Evolutionary conservation across 2,797 vertebrate genomes (phyloP).

Genomic region (Tokudaia tokunoshimensis): DNA sequence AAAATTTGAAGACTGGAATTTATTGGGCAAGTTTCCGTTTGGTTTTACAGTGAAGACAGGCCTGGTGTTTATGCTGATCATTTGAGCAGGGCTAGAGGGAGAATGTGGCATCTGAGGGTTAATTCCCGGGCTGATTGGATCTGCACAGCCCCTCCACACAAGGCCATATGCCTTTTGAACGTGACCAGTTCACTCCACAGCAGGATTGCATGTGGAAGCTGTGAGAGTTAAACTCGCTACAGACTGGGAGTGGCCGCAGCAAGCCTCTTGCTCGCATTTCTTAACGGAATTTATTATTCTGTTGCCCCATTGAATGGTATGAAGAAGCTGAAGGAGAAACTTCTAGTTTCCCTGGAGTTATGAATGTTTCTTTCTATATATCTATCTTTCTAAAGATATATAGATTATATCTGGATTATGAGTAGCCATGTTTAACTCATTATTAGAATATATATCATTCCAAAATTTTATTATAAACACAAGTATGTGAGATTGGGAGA

Average conservation of each 20-base stretch:
- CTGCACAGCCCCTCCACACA: not conserved
- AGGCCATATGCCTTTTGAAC: not conserved
- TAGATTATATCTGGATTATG: conserved; percentile 33
- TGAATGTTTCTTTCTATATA: not conserved
- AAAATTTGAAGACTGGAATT: conserved; percentile 74
- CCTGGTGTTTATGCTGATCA: conserved; percentile 1
- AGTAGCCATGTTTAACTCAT: conserved; percentile 48
- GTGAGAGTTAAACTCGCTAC: conserved; percentile 29
- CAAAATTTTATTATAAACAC: conserved; percentile 40
- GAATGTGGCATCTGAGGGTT: not conserved
- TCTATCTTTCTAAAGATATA: conserved; percentile 6
- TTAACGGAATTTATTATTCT: conserved; percentile 4
- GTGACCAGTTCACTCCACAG: not conserved
- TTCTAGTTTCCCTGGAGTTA: not conserved
- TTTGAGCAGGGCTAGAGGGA: not conserved
- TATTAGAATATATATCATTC: not conserved
- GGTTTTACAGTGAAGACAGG: conserved; percentile 75
- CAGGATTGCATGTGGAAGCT: not conserved
- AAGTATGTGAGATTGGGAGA: not conserved
- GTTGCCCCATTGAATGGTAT: not conserved
- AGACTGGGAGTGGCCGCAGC: not conserved
- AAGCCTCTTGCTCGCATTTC: not conserved
- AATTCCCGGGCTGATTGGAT: not conserved
- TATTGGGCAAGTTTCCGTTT: conserved; percentile 83
- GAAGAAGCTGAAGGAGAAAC: not conserved